Base-by-base conservation (phyloP, 2,888 invertebrate genomes). In the Entomobrya multifasciata region DNA sequence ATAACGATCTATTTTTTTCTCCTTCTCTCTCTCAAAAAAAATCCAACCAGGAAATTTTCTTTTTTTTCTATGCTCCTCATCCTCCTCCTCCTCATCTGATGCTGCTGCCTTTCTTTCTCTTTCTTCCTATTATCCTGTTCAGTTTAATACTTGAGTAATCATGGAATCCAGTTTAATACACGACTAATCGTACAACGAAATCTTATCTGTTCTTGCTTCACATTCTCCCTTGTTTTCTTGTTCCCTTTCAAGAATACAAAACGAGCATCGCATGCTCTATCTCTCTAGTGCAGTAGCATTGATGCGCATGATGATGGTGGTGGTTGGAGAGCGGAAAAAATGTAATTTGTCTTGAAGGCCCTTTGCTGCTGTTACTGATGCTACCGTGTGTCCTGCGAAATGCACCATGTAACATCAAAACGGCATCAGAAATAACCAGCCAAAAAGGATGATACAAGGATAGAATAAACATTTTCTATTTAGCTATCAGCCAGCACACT, bases 61-160 rank as follows among this genome's bases (percentile, higher is more conserved):
- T 60, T 60, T 60, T 30, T 60, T 25, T 20, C 17, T 2, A 17
- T 55, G 27, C 13, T 30, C 5, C 27, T 36, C 36, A 6, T 36
- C 5, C 36, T 36, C 4, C 36, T 36, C 4, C 49, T n/a, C 5
- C 13, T 15, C 5, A 15, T 49, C 49, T n/a, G 49, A 2, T 49
- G 3, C 49, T 49, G 13, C 13, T 13, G 13, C 52, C 52, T 67
- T 67, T 49, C 25, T 70, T n/a, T 79, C 44, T 65, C 44, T n/a
- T 27, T 44, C 60, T 20, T 25, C 67, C 52, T 52, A 10, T 78
- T 47, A 44, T 78, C 47, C 65, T 44, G 36, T 65, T 36, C 17
- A 44, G 67, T 44, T 67, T 67, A 67, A 67, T 67, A 67, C 44
- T 67, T 67, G 67, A 67, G 44, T 67, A 67, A 67, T 67, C 67